Base-by-base conservation (phyloP, 2,797 vertebrate genomes). In the Novumbra hubbsi region DNA sequence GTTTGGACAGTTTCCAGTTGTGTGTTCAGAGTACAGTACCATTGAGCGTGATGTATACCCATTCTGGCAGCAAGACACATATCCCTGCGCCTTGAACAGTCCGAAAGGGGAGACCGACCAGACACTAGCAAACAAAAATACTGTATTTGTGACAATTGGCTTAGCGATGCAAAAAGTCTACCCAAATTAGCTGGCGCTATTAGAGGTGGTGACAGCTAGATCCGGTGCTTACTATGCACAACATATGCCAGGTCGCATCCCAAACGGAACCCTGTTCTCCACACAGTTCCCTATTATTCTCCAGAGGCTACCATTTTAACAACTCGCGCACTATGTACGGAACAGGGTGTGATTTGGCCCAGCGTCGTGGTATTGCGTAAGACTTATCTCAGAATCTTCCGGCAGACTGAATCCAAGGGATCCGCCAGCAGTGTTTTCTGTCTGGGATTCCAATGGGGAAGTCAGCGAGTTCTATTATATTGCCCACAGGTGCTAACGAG, bases 161-260 rank as follows among this genome's bases (percentile, higher is more conserved):
- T 68, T 6, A 64, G 38, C 65, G 73, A 73, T 32, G 68, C 21
- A 66, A 65, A 34, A 62, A 24, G 32, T 9, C 30, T 32, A 78
- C 78, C 34, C 24, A 21, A 75, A 71, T 69, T 38, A 38, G 34
- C 5, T 38, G 34, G 34, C 34, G 8, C 34, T 38, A 38, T 38
- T 3, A 38, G 62, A 52, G 24, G 28, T 62, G 15, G 45, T 70
- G 50, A 68, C 55, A 77, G 17, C 21, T 63, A 4, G 2, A 38
- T 38, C 34, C 48, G 5, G 65, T 0, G 73, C 71, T 67, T 19
- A 30, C 49, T 11, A 49, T 55, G 68, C 34, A 38, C 34, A 38
- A 27, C 57, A 2, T 17, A 27, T 50, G 15, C 74, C 2, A 64
- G 62, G 4, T 38, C 34, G 2, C 1, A 38, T 38, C 34, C 34